Evolutionary conservation across 2,797 vertebrate species (phyloP).

Genomic region (Paramormyrops hopkinsi): DNA sequence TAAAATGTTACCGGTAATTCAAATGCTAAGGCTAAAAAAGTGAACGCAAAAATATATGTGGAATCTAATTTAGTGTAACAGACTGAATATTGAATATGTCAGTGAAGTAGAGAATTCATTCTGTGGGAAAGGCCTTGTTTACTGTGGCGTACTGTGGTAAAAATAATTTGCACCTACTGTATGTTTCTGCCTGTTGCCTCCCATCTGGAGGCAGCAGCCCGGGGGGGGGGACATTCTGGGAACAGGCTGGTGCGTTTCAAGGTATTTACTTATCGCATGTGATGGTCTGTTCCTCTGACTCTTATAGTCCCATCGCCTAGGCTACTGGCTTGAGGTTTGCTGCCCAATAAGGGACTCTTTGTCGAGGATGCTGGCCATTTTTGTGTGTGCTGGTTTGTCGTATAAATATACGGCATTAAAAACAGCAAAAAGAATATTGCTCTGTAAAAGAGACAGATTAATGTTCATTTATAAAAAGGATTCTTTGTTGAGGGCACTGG

Average conservation of each 20-base stretch:
- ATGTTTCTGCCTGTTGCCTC: not conserved
- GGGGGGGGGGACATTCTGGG: not conserved
- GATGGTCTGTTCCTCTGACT: not conserved
- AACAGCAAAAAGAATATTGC: not conserved
- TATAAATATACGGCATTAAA: not conserved
- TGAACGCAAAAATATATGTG: not conserved
- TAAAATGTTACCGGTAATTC: not conserved
- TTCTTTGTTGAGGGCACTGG: not conserved
- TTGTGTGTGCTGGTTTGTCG: not conserved
- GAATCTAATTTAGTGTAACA: not conserved
- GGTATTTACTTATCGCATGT: constrained; percentile 11
- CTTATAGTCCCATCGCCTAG: not conserved
- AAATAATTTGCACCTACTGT: not conserved
- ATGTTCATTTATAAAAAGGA: not conserved
- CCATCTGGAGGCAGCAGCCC: not conserved
- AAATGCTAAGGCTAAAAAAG: not conserved
- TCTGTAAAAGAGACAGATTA: not conserved
- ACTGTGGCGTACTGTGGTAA: not conserved
- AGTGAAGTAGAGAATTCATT: not conserved
- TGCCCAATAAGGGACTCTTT: not conserved
- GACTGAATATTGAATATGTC: not conserved
- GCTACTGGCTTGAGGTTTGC: not conserved
- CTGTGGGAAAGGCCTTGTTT: not conserved
- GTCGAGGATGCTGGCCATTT: not conserved
- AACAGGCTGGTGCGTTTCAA: not conserved